A percentile compares a stretch with the other conserved stretches of the same genome.
These are phyloP conservation scores for Cossypha caffra DNA, from an alignment of 2,797 vertebrate genomes.

Conservation along the genomic window DNA sequence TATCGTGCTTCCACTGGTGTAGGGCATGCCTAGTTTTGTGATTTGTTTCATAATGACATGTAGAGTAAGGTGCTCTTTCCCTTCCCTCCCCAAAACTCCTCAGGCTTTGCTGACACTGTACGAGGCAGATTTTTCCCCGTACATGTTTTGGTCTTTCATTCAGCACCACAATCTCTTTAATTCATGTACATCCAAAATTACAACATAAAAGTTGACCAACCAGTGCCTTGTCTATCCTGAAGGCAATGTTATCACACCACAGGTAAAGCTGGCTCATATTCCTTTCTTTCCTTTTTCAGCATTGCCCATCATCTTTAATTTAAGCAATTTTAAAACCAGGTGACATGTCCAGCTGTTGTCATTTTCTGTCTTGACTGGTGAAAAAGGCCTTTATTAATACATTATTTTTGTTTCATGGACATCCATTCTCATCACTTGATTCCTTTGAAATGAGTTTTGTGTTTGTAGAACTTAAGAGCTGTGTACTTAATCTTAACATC, in stretches of 20 bases:
- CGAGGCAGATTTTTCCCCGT: neutral
- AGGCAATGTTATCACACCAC: neutral
- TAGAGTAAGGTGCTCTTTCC: neutral
- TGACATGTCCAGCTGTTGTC: neutral
- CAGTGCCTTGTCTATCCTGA: neutral
- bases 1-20: rapidly evolving
- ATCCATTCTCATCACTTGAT: neutral
- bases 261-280: neutral
- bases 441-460: conserved; percentile 42
- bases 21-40: neutral
- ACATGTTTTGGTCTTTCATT: neutral
- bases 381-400: neutral
- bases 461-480: conserved; percentile 17
- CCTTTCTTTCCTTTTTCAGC: neutral
- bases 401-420: neutral
- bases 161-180: neutral
- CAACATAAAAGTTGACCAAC: neutral
- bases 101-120: neutral
- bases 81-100: too few relatives aligned
- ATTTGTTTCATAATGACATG: neutral
- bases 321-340: neutral
- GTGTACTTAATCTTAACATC: conserved; percentile 29
- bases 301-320: neutral
- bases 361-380: neutral
- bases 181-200: neutral